phyloP scores from a whole-genome alignment of 2,113 vertebrate genomes.

The Menura novaehollandiae region DNA sequence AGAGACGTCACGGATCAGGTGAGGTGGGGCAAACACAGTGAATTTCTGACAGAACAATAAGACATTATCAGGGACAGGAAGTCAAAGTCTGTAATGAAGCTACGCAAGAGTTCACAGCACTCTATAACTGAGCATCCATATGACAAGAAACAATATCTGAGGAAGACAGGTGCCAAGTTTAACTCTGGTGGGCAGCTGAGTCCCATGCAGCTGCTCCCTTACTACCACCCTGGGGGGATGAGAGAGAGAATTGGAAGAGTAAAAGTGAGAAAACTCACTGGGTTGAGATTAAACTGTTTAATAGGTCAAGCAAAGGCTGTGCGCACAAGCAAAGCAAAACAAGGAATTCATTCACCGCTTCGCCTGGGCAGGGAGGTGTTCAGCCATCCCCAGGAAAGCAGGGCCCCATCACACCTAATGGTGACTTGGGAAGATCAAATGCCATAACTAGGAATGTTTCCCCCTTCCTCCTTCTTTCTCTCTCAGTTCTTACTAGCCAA shows the following conservation, averaged over 20 bases:
- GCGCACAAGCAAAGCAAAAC: neutral
- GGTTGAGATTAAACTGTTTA: neutral
- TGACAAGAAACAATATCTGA: neutral
- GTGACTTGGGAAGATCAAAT: neutral
- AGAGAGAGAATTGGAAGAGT: neutral
- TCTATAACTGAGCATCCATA: neutral
- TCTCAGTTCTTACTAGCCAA: neutral
- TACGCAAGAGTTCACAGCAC: neutral
- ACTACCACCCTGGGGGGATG: neutral
- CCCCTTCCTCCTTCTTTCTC: neutral
- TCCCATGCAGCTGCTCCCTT: rapidly evolving
- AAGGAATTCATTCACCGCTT: neutral
- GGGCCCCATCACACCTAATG: rapidly evolving
- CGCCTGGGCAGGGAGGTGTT: neutral
- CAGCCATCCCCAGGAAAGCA: neutral
- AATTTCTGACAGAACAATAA: neutral
- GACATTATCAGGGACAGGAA: neutral
- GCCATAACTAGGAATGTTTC: rapidly evolving
- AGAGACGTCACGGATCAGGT: rapidly evolving
- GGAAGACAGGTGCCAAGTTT: neutral
- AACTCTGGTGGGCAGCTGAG: neutral
- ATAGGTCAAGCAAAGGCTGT: neutral
- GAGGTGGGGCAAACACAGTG: neutral
- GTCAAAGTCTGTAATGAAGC: neutral
- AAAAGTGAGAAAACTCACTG: neutral